Percentiles rank a stretch among this genome's conserved stretches.
Conservation (phyloP, 2,113 vertebrate genomes). For the Miniopterus natalensis region DNA sequence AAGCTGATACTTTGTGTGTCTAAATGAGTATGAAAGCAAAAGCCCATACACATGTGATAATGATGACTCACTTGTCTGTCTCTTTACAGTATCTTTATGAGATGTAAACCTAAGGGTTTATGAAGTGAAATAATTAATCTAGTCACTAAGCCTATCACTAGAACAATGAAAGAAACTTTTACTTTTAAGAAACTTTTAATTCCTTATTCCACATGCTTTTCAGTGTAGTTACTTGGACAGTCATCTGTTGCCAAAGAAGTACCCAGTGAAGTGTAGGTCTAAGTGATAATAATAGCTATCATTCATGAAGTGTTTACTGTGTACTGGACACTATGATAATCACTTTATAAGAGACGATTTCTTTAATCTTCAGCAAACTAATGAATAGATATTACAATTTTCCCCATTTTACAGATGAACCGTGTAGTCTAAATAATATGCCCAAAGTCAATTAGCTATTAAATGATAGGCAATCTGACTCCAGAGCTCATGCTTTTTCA, state of each 20-base stretch:
- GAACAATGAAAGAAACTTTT: not conserved
- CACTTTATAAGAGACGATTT: not conserved
- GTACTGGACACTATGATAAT: not conserved
- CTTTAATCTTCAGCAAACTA: not conserved
- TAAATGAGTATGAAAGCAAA: not conserved
- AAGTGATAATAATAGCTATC: not conserved
- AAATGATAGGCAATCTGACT: not conserved
- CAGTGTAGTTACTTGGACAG: not conserved
- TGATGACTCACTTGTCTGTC: not conserved
- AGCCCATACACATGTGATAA: not conserved
- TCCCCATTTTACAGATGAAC: not conserved
- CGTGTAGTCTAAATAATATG: not conserved
- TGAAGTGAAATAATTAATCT: not conserved
- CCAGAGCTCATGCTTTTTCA: not conserved
- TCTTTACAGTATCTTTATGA: not conserved
- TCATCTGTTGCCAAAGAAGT: not conserved
- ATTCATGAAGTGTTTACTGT: not conserved
- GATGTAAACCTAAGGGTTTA: not conserved
- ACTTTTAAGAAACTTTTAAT: not conserved
- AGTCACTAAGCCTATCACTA: not conserved
- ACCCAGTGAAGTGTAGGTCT: not conserved
- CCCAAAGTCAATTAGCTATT: not conserved
- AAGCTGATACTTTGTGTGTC: not conserved
- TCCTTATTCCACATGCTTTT: not conserved
- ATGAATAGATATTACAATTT: not conserved